A percentile compares a stretch with the other conserved stretches of the same genome.
Evolutionary conservation across 1,140 invertebrate genomes (phyloP).

Genomic region (Calliphora vicina): DNA sequence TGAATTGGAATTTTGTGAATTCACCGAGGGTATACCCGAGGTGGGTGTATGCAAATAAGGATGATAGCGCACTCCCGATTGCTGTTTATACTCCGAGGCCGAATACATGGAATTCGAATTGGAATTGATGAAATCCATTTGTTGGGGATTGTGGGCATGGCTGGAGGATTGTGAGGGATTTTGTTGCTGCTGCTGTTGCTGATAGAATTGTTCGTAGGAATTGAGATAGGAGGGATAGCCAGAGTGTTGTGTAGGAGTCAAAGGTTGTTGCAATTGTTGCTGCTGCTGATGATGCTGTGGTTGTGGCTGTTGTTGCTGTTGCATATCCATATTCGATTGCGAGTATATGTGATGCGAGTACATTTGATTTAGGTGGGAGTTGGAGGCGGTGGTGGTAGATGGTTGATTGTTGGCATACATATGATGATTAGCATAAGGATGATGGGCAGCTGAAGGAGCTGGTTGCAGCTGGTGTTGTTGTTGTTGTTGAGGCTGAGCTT

Average conservation of each 20-base stretch:
- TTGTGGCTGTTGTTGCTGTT: not conserved
- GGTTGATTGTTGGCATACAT: not conserved
- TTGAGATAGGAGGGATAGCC: slow-evolving; percentile 56
- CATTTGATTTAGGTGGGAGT: not conserved
- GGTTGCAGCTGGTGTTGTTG: slow-evolving; percentile 38
- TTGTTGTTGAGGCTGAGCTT: slow-evolving; percentile 6
- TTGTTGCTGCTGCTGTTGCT: slow-evolving; percentile 50
- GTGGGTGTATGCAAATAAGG: slow-evolving; percentile 57
- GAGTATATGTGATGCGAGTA: not conserved
- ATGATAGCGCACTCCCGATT: slow-evolving; percentile 53
- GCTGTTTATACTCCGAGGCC: slow-evolving; percentile 16
- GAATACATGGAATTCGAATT: slow-evolving; percentile 19
- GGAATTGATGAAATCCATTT: slow-evolving; percentile 37
- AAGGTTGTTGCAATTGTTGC: slow-evolving; percentile 46
- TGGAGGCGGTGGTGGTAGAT: not conserved
- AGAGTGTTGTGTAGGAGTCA: slow-evolving; percentile 39
- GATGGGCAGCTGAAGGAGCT: slow-evolving; percentile 2
- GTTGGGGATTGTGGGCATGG: not conserved
- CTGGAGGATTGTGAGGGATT: slow-evolving; percentile 39
- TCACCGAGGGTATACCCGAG: slow-evolving; percentile 37
- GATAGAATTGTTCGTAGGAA: slow-evolving; percentile 62
- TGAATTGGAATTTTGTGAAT: not conserved
- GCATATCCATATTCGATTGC: not conserved
- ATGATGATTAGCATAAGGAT: not conserved
- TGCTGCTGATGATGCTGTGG: slow-evolving; percentile 44